Conservation (phyloP, 2,113 vertebrate species). For the Hucho hucho region DNA sequence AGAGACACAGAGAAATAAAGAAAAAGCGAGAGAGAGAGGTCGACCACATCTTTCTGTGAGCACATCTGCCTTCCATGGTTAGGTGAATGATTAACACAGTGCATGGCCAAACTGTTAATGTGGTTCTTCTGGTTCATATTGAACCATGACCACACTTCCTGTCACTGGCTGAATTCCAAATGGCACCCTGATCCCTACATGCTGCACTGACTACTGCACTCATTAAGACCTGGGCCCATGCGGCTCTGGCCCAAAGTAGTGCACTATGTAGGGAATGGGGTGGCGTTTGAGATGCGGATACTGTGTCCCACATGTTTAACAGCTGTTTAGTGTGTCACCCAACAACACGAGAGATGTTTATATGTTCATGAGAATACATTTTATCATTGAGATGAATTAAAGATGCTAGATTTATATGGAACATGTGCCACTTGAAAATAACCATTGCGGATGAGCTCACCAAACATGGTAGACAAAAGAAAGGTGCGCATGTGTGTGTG, state of each 20-base stretch:
- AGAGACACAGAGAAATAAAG: background rate
- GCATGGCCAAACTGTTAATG: no score
- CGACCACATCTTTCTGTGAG: no score
- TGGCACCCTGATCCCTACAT: no score
- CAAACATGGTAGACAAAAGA: background rate
- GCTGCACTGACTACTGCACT: no score
- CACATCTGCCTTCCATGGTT: background rate
- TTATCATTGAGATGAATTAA: background rate
- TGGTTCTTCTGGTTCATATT: background rate
- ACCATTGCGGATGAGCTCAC: background rate
- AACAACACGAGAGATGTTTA: background rate
- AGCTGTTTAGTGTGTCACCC: background rate
- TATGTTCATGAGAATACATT: background rate
- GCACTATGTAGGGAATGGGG: no score
- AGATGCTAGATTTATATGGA: background rate
- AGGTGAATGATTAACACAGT: background rate
- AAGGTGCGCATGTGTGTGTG: background rate
- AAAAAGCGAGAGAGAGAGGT: no score
- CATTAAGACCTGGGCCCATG: no score
- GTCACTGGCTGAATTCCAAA: no score
- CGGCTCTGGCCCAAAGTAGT: no score
- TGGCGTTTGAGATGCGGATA: background rate
- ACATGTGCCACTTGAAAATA: background rate
- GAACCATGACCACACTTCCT: background rate
- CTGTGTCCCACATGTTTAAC: background rate